Evolutionary conservation across 1,140 invertebrate species (phyloP).

Genomic region (Nasonia longicornis): DNA sequence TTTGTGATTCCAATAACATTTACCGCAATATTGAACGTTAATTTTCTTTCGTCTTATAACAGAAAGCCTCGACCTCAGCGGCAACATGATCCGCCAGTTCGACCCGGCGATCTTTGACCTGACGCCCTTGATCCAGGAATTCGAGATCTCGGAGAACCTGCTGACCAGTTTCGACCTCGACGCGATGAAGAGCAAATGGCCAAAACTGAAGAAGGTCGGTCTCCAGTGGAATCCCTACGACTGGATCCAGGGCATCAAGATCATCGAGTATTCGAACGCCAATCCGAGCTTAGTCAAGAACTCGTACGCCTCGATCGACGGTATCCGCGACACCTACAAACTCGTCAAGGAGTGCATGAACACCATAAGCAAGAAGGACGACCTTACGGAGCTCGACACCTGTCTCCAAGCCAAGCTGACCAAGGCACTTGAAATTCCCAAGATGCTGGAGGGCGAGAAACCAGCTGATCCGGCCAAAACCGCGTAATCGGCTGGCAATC

Average conservation of each 20-base stretch:
- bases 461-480: background rate
- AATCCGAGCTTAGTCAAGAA: slow-evolving; percentile 37
- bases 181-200: slow-evolving; percentile 39
- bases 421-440: slow-evolving; percentile 28
- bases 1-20: no score
- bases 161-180: slow-evolving; percentile 34
- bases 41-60: background rate
- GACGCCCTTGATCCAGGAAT: slow-evolving; percentile 33
- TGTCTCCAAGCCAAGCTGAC: slow-evolving; percentile 30
- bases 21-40: no score
- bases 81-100: slow-evolving; percentile 40
- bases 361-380: slow-evolving; percentile 22
- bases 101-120: slow-evolving; percentile 37
- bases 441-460: slow-evolving; percentile 34
- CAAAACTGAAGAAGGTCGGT: slow-evolving; percentile 39
- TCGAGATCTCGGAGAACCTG: slow-evolving; percentile 41
- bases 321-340: slow-evolving; percentile 32
- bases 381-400: slow-evolving; percentile 23
- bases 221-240: slow-evolving; percentile 44
- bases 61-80: slow-evolving; percentile 38
- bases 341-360: slow-evolving; percentile 29
- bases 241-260: slow-evolving; percentile 25
- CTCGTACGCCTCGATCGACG: slow-evolving; percentile 34
- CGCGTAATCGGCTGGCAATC: background rate
- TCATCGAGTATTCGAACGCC: slow-evolving; percentile 34